These are phyloP conservation scores for Rhinoptilus africanus DNA, from an alignment of 2,113 vertebrate genomes.

Conservation along the genomic window DNA sequence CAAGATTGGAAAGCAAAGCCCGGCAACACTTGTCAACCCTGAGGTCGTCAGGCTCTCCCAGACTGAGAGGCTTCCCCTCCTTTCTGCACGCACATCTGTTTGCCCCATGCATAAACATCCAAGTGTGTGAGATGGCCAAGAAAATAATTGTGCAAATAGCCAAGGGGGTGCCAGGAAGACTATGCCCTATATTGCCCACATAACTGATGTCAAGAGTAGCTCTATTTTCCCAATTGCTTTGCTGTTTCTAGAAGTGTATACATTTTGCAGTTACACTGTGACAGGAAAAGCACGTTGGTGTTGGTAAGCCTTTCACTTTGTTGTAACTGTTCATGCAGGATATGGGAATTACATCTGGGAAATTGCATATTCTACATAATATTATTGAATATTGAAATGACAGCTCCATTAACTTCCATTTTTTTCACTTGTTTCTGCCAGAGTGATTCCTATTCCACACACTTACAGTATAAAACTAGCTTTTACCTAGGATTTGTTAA, in stretches of 20 bases:
- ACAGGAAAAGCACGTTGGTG: background rate
- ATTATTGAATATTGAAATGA: background rate
- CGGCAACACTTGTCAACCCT: background rate
- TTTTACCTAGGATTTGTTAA: background rate
- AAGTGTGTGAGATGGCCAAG: background rate
- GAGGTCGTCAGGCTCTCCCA: background rate
- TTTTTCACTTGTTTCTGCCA: background rate
- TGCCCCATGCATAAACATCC: rapidly evolving
- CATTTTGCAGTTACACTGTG: background rate
- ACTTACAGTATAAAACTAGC: background rate
- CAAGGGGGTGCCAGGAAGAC: background rate
- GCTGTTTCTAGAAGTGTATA: background rate
- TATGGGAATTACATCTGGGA: background rate
- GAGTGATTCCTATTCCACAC: background rate
- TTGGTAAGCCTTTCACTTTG: background rate
- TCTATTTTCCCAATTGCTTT: background rate
- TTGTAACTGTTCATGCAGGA: background rate
- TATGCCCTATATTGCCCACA: background rate
- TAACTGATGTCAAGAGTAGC: background rate
- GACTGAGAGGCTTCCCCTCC: background rate
- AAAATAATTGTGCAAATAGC: background rate
- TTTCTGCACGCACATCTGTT: background rate
- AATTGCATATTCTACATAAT: background rate
- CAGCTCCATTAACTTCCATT: background rate
- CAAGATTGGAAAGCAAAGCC: background rate